Conservation (phyloP, 2,888 invertebrate genomes). For the Enchytraeus crypticus region DNA sequence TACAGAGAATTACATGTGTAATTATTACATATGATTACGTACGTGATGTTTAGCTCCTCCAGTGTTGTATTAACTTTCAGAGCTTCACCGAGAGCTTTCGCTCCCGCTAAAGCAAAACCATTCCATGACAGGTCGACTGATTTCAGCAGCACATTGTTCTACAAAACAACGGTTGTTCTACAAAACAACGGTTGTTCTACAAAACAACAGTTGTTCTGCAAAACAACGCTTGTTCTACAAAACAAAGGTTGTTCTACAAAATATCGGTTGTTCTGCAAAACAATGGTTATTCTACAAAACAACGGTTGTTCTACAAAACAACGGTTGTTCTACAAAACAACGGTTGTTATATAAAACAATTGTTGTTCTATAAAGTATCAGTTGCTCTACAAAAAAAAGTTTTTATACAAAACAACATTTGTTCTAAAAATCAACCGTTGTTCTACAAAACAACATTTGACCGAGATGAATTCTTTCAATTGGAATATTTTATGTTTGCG, state of each 20-base stretch:
- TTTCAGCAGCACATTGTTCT: slow-evolving; percentile 44
- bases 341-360: not conserved
- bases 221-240: not conserved
- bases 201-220: not conserved
- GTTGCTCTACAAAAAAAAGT: not conserved
- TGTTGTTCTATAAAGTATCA: not conserved
- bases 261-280: not conserved
- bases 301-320: not conserved
- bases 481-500: too few species aligned
- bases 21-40: slow-evolving; percentile 28
- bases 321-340: not conserved
- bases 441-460: not conserved
- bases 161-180: slow-evolving; percentile 16
- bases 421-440: not conserved
- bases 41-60: slow-evolving; percentile 44
- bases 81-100: slow-evolving; percentile 42
- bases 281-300: not conserved
- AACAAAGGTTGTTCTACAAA: not conserved
- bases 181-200: not conserved
- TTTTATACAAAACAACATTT: not conserved
- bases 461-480: too few species aligned
- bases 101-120: slow-evolving; percentile 46
- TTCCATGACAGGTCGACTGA: slow-evolving; percentile 45
- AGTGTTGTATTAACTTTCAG: slow-evolving; percentile 42
- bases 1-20: too few species aligned